These are phyloP conservation scores for Sciaenops ocellatus DNA, from an alignment of 2,797 vertebrate genomes.

Conservation along the genomic window DNA sequence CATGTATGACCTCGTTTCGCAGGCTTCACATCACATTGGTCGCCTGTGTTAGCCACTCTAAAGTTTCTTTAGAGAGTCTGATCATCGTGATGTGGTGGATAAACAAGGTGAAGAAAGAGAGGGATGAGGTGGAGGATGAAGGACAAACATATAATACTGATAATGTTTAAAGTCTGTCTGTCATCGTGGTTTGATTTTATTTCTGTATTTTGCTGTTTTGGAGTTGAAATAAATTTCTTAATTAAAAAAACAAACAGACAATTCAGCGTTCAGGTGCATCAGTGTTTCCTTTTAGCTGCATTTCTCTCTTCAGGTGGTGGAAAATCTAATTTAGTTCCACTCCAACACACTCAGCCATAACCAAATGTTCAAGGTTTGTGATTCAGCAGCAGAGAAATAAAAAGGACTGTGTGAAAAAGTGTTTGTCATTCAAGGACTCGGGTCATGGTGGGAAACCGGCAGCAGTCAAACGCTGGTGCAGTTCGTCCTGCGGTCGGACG, in stretches of 20 bases:
- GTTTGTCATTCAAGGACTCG: slow-evolving; percentile 17
- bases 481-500: slow-evolving; percentile 6
- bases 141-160: too few species aligned
- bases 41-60: too few species aligned
- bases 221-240: neutral
- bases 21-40: too few species aligned
- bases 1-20: too few species aligned
- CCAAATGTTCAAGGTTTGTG: slow-evolving; percentile 32
- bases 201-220: too few species aligned
- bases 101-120: too few species aligned
- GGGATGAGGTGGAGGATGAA: too few species aligned
- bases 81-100: too few species aligned
- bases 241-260: too few species aligned
- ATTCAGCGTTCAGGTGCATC: slow-evolving; percentile 6
- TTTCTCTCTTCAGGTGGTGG: slow-evolving; percentile 36
- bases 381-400: slow-evolving; percentile 28
- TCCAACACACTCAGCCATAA: slow-evolving; percentile 24
- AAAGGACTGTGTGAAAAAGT: slow-evolving; percentile 27
- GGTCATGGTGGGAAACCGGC: neutral
- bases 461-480: slow-evolving; percentile 1
- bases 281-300: slow-evolving; percentile 28
- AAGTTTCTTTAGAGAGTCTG: too few species aligned
- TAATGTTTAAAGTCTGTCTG: too few species aligned
- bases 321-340: slow-evolving; percentile 53
- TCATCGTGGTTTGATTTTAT: too few species aligned